Conservation (phyloP, 2,888 invertebrate species). For the Hermodice carunculata region DNA sequence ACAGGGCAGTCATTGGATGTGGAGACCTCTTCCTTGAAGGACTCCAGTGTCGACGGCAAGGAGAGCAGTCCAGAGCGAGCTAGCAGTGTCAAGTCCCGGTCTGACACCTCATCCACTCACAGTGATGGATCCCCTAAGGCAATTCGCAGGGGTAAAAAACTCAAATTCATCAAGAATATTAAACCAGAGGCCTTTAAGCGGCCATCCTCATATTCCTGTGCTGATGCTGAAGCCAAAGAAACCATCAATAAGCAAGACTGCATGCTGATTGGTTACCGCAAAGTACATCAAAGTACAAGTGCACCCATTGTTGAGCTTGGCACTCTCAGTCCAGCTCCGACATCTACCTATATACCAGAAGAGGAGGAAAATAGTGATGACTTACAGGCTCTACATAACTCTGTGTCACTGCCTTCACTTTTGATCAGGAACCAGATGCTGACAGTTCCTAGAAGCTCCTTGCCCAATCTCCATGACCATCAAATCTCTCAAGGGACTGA, state of each 20-base stretch:
- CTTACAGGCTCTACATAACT: conserved; percentile 16
- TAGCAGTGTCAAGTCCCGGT: no score
- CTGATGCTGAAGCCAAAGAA: conserved; percentile 19
- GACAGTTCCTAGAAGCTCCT: conserved; percentile 21
- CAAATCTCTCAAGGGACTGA: no score
- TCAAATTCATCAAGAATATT: conserved; percentile 54
- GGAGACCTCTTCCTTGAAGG: no score
- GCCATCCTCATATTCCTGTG: conserved; percentile 51
- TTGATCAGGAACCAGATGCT: neutral
- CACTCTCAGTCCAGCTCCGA: conserved; percentile 56
- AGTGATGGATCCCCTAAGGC: conserved; percentile 26
- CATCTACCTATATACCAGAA: neutral
- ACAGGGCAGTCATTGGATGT: no score
- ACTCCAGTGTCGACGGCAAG: no score
- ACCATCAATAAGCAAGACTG: conserved; percentile 44
- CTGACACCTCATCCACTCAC: conserved; percentile 14
- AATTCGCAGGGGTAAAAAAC: conserved; percentile 8
- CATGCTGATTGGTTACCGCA: conserved; percentile 63
- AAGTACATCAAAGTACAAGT: conserved; percentile 39
- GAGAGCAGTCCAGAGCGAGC: no score
- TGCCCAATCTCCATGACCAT: conserved; percentile 33
- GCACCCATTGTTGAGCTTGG: conserved; percentile 52
- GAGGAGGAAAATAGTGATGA: neutral
- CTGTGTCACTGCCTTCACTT: conserved; percentile 35
- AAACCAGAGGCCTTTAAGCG: conserved; percentile 63